Conservation (phyloP, 1,140 invertebrate genomes). For the Macrobrachium nipponense region DNA sequence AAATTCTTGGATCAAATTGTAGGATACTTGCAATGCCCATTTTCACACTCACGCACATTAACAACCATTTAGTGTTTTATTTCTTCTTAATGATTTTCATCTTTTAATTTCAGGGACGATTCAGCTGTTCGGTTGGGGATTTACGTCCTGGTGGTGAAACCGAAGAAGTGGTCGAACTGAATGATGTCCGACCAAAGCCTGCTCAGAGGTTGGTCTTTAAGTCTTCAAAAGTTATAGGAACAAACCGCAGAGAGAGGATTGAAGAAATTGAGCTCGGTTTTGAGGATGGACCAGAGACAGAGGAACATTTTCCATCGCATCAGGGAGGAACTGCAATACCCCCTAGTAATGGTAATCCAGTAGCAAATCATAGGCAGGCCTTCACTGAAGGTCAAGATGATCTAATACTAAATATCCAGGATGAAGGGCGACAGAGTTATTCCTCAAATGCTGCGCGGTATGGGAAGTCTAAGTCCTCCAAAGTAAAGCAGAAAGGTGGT, state of each 20-base stretch:
- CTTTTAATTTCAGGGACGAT: conserved; percentile 25
- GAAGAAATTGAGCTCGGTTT: conserved; percentile 11
- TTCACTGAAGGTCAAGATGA: not conserved
- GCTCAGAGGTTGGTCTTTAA: conserved; percentile 18
- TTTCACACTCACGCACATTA: not conserved
- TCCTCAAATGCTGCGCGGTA: not conserved
- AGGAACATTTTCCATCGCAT: too few species aligned
- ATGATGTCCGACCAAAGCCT: conserved; percentile 11
- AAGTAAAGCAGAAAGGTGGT: not conserved
- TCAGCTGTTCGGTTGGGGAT: conserved; percentile 41
- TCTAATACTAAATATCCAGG: conserved; percentile 3
- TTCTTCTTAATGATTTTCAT: not conserved
- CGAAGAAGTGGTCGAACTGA: not conserved
- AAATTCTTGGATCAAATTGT: too few species aligned
- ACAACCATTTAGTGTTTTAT: not conserved
- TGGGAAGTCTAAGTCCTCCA: not conserved
- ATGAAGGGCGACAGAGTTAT: conserved; percentile 6
- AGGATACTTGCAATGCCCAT: too few species aligned
- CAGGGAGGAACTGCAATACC: too few species aligned
- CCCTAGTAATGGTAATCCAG: too few species aligned
- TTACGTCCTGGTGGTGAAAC: conserved; percentile 16
- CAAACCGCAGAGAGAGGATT: not conserved
- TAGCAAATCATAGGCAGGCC: not conserved
- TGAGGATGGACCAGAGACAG: not conserved
- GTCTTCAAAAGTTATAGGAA: conserved; percentile 1